Evolutionary conservation across 2,797 vertebrate species (phyloP).

Genomic region (Mycteria americana): DNA sequence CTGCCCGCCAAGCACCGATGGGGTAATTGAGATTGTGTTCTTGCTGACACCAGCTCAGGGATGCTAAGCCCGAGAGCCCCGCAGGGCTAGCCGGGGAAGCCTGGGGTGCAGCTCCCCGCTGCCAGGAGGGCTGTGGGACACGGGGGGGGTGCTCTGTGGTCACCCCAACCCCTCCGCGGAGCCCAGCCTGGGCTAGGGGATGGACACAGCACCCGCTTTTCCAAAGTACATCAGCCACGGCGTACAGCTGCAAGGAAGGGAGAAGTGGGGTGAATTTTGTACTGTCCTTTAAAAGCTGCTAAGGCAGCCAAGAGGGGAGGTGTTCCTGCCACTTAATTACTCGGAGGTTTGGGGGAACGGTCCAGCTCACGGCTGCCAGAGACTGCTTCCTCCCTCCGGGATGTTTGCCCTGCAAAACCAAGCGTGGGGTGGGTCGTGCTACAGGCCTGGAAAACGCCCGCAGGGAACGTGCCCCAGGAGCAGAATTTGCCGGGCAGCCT

Average conservation of each 20-base stretch:
- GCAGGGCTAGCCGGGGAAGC: not conserved
- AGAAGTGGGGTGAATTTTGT: not conserved
- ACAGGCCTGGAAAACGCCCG: not conserved
- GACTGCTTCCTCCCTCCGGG: not conserved
- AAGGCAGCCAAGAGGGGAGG: not conserved
- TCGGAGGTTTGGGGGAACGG: not conserved
- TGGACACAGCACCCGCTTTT: not conserved
- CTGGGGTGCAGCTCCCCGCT: not conserved
- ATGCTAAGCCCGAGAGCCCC: not conserved
- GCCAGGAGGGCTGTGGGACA: not conserved
- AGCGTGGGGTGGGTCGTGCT: not conserved
- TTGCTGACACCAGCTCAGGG: not conserved
- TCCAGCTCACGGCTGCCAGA: not conserved
- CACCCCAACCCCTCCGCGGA: not conserved
- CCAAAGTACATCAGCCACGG: not conserved
- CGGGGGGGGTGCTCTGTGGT: not conserved
- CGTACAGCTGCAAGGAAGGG: not conserved
- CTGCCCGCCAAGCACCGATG: accelerated
- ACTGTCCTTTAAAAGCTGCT: not conserved
- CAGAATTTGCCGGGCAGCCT: not conserved
- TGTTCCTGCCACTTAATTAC: not conserved
- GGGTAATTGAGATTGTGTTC: not conserved
- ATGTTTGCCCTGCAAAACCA: not conserved
- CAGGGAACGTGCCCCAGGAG: not conserved
- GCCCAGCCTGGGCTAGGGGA: not conserved